Base-by-base conservation (phyloP, 1,140 invertebrate species). In the Calycopis cecrops region DNA sequence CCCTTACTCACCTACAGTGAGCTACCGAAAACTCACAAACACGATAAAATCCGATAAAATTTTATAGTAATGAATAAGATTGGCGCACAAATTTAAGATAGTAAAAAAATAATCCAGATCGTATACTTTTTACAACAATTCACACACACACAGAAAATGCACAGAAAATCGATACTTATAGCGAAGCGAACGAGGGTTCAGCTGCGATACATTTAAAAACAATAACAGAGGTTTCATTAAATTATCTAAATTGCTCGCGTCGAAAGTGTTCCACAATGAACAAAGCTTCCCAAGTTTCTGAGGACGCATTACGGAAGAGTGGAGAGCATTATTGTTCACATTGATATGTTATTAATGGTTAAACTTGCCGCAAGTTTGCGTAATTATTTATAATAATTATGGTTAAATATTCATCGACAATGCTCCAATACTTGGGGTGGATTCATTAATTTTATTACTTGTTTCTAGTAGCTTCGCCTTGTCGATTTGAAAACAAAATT, bases 361-460 rank as follows among this genome's bases (percentile, higher is more conserved):
- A 44, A 44, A 44, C 40, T 44, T 44, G 6, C 12, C 12, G 12
- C 14, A 16, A 44, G 12, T 44, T 44, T 44, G 40, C 40, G 40
- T 44, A 44, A 44, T 44, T 44, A 44, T 44, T 79, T 68, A 69
- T 66, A 69, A 73, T 75, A 73, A 76, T 79, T 73, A 75, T 67
- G 37, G 52, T 51, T 58, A 72, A 70, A 69, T 71, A 73, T 71
- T 70, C 59, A 50, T 57, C 56, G 52, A 70, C 63, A 71, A 65
- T 62, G 57, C 63, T 60, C 59, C 62, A 50, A 69, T 67, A 60
- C 56, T 69, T 62, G 51, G 56, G 55, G 52, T 17, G 53, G 28
- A 59, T 69, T 73, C 63, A 77, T 73, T 78, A 73, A 73, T 78
- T 73, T 63, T 56, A 76, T 65, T 63, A 59, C 60, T 62, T 52